Percentiles rank a stretch among this genome's conserved stretches.
Evolutionary conservation across 37 sponge, comb jelly and placozoan genomes (phyloP).

Genomic region (Haliclona indistincta): DNA sequence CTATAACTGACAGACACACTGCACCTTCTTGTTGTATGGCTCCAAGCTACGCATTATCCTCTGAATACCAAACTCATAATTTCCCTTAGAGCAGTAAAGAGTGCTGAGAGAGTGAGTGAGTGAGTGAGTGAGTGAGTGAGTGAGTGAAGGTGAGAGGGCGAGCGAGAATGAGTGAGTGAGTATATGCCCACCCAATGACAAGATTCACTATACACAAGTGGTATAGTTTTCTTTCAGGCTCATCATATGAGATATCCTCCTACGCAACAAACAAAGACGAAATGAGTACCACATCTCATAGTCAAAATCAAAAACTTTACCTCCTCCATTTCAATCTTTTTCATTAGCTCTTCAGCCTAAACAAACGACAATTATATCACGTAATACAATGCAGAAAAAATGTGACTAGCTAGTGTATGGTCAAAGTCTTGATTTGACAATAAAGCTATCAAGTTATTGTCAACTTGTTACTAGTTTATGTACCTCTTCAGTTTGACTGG

Average conservation of each 20-base stretch:
- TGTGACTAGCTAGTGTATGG: too few relatives aligned
- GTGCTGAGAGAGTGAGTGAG: too few relatives aligned
- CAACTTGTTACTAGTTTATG: too few relatives aligned
- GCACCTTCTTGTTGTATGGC: conserved; percentile 95
- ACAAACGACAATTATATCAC: neutral
- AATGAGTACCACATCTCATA: neutral
- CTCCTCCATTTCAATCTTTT: conserved; percentile 99
- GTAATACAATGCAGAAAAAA: too few relatives aligned
- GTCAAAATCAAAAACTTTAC: too few relatives aligned
- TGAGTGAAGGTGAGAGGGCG: too few relatives aligned
- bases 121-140: too few relatives aligned
- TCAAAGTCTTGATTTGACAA: too few relatives aligned
- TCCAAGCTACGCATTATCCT: conserved; percentile 97
- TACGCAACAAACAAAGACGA: conserved; percentile 7
- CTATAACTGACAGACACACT: neutral
- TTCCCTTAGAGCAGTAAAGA: conserved; percentile 96
- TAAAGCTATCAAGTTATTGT: too few relatives aligned
- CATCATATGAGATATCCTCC: conserved; percentile 92
- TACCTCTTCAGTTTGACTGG: conserved; percentile 92
- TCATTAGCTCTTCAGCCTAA: conserved; percentile 98
- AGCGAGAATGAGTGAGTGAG: too few relatives aligned
- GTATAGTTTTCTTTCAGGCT: conserved; percentile 94
- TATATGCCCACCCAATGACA: conserved; percentile 86
- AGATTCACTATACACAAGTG: conserved; percentile 98
- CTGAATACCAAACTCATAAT: conserved; percentile 97